These are phyloP conservation scores for Gymnothorax javanicus DNA, from an alignment of 2,797 vertebrate genomes.

Conservation along the genomic window DNA sequence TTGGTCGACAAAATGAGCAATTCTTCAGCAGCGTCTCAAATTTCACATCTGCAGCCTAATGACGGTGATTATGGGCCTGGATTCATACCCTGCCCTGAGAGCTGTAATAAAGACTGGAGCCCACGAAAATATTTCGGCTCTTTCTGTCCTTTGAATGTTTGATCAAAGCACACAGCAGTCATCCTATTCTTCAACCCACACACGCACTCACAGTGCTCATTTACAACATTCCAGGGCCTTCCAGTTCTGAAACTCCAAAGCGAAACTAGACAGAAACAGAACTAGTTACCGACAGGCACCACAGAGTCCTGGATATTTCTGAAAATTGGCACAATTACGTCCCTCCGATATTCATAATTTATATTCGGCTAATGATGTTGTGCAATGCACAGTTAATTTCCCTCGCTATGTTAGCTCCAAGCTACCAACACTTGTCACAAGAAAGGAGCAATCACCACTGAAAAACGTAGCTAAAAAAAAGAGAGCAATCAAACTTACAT, in stretches of 20 bases:
- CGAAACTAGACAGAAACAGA: background rate
- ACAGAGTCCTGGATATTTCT: background rate
- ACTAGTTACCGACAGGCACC: background rate
- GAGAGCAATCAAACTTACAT: background rate
- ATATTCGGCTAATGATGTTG: background rate
- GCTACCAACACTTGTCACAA: background rate
- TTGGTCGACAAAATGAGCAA: background rate
- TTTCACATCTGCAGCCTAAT: background rate
- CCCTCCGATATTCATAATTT: background rate
- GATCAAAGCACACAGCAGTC: constrained; percentile 34
- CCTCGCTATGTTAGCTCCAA: background rate
- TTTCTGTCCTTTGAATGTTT: background rate
- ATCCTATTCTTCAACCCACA: background rate
- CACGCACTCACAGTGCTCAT: background rate
- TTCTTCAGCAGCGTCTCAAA: background rate
- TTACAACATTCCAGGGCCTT: background rate
- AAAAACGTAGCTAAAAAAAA: background rate
- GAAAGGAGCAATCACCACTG: background rate
- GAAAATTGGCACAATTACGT: background rate
- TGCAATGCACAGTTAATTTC: background rate
- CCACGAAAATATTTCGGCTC: background rate
- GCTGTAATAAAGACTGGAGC: background rate
- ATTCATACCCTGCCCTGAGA: background rate
- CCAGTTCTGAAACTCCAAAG: background rate
- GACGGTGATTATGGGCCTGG: background rate